phyloP scores from a whole-genome alignment of 1,140 invertebrate genomes.

The Geopemphigus sp. region DNA sequence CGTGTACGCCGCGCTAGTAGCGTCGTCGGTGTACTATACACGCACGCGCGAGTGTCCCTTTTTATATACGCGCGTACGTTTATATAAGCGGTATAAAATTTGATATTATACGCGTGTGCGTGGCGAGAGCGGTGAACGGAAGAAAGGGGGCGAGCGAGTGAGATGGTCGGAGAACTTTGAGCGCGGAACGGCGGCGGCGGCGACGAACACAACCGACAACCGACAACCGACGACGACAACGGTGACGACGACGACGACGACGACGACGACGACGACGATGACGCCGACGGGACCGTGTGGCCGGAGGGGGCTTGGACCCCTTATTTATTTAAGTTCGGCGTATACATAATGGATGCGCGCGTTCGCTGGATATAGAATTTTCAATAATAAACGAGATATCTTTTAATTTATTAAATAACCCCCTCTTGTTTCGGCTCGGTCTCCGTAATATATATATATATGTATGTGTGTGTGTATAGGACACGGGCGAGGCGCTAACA shows the following conservation, averaged over 20 bases:
- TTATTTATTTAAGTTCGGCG: constrained; percentile 47
- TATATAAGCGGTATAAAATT: constrained; percentile 19
- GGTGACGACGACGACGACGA: constrained; percentile 1
- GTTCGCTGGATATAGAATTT: constrained; percentile 51
- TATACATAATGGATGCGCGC: constrained; percentile 43
- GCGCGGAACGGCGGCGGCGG: not conserved
- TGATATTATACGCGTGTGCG: constrained; percentile 6
- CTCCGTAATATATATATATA: not conserved
- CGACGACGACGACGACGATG: not conserved
- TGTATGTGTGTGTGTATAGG: not conserved
- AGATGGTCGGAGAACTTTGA: not conserved
- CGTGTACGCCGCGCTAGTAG: no score
- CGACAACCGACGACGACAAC: constrained; percentile 20
- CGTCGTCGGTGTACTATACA: no score
- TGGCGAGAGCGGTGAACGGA: not conserved
- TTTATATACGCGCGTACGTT: no score
- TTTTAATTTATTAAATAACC: constrained; percentile 52
- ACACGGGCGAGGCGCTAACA: constrained; percentile 33
- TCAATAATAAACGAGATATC: constrained; percentile 51
- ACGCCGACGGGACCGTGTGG: constrained; percentile 23
- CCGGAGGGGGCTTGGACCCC: constrained; percentile 48
- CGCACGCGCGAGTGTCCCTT: no score
- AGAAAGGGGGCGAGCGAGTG: not conserved
- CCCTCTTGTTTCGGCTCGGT: constrained; percentile 33
- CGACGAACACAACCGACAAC: constrained; percentile 5